Evolutionary conservation across 2,113 vertebrate species (phyloP).

Genomic region (Danionella cerebrum): DNA sequence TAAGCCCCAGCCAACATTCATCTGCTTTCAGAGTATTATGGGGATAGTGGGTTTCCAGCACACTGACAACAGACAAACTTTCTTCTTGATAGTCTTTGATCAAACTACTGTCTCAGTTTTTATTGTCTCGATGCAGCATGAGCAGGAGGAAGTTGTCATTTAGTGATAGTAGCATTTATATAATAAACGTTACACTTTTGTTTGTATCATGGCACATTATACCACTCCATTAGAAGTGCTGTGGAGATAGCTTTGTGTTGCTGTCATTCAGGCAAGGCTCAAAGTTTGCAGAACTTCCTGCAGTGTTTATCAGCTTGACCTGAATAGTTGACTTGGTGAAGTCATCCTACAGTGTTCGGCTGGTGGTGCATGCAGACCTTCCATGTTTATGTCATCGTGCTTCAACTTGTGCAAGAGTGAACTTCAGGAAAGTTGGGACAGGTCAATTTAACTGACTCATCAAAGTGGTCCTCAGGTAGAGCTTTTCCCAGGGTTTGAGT

Average conservation of each 20-base stretch:
- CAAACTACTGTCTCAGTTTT: neutral
- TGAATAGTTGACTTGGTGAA: neutral
- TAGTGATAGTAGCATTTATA: too few species aligned
- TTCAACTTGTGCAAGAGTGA: neutral
- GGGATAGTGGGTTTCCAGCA: neutral
- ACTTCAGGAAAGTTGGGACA: neutral
- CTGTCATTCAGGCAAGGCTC: neutral
- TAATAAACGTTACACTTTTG: too few species aligned
- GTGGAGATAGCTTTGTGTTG: neutral
- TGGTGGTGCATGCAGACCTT: neutral
- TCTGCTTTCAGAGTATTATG: neutral
- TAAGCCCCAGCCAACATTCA: neutral
- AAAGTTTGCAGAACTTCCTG: neutral
- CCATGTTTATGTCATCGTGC: neutral
- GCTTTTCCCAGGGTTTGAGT: too few species aligned
- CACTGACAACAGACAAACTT: too few species aligned
- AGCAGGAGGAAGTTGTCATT: neutral
- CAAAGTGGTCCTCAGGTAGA: too few species aligned
- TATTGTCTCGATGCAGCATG: neutral
- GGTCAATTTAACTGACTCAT: too few species aligned
- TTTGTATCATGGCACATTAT: too few species aligned
- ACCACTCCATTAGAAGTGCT: too few species aligned
- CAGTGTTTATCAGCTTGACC: neutral
- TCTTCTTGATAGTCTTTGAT: too few species aligned
- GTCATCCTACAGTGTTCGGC: slow-evolving; percentile 1